These are phyloP conservation scores for Nebria salina DNA, from an alignment of 2,888 invertebrate genomes.

Conservation along the genomic window DNA sequence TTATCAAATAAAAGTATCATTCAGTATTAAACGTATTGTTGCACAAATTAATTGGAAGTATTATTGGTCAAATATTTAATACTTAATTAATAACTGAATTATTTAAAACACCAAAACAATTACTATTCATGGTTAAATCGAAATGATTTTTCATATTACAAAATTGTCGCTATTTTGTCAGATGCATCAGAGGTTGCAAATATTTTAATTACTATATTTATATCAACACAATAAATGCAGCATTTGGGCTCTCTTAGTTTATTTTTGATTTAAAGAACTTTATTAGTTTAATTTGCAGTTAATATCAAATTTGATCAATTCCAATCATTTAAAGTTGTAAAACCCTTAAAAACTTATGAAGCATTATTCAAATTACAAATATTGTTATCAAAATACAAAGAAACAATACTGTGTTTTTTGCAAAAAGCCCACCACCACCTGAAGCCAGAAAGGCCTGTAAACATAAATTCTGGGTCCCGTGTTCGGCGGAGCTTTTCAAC, in stretches of 20 bases:
- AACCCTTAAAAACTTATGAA: background rate
- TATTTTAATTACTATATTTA: too few relatives aligned
- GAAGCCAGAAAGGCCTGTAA: slow-evolving; percentile 77
- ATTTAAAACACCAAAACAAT: background rate
- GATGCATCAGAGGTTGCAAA: background rate
- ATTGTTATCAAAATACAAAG: slow-evolving; percentile 66
- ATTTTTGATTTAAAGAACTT: too few relatives aligned
- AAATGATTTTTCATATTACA: background rate
- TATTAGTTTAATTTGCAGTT: too few relatives aligned
- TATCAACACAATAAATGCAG: too few relatives aligned
- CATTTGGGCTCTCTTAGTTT: too few relatives aligned
- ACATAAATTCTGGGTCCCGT: slow-evolving; percentile 73
- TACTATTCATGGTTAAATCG: background rate
- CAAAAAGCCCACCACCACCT: slow-evolving; percentile 87
- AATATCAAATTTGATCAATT: background rate
- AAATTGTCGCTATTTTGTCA: background rate
- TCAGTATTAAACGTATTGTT: background rate
- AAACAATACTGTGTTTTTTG: slow-evolving; percentile 80
- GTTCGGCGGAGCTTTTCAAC: slow-evolving; percentile 72
- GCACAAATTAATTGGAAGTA: background rate
- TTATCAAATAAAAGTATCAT: too few relatives aligned
- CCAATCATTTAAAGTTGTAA: background rate
- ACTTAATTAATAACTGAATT: slow-evolving; percentile 1
- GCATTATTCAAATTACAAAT: slow-evolving; percentile 26
- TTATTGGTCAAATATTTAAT: background rate